Conservation (phyloP, 2,888 invertebrate genomes). For the Creontiades dilutus region DNA sequence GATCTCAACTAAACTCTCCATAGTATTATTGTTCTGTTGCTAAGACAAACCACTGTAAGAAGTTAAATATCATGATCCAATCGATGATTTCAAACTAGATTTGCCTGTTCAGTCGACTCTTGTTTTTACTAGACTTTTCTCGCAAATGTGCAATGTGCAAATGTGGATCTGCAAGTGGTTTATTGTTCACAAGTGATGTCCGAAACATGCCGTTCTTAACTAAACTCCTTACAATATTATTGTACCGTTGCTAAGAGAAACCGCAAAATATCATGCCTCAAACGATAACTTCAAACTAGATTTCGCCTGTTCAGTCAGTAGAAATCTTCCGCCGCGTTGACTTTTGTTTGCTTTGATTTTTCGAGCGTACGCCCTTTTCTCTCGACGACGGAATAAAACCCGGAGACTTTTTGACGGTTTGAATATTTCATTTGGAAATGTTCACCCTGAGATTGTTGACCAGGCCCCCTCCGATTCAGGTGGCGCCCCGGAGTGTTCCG, state of each 20-base stretch:
- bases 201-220: no score
- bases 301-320: background rate
- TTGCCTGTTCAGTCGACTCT: no score
- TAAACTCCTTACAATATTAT: no score
- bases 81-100: no score
- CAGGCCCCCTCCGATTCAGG: background rate
- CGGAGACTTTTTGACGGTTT: conserved; percentile 24
- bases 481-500: background rate
- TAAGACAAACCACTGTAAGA: no score
- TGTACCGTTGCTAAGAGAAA: background rate
- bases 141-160: no score
- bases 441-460: conserved; percentile 1
- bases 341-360: conserved; percentile 42
- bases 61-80: no score
- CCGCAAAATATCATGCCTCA: background rate
- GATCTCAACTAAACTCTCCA: no score
- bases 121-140: no score
- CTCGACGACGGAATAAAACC: background rate
- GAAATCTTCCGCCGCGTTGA: conserved; percentile 15
- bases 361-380: conserved; percentile 10
- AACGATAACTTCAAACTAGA: conserved; percentile 36
- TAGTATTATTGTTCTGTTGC: no score
- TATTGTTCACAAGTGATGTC: no score
- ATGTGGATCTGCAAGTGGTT: no score
- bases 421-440: conserved; percentile 30